Conservation (phyloP, 2,888 invertebrate species). For the Sinentomon sp. region DNA sequence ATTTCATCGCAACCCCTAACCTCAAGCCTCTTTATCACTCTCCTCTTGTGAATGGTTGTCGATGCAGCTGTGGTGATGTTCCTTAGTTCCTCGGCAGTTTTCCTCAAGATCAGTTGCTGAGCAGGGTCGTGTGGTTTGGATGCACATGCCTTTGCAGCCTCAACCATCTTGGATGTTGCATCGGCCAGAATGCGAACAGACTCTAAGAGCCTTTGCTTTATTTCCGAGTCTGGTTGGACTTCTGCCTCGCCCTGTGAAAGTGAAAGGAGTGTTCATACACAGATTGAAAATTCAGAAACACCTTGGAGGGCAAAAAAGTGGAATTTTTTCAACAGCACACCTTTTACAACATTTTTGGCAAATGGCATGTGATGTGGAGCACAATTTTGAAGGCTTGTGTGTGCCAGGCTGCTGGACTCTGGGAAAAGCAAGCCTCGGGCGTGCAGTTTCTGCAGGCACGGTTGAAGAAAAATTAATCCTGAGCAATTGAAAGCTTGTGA, state of each 20-base stretch:
- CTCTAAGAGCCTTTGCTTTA: constrained; percentile 64
- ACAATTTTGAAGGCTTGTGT: not conserved
- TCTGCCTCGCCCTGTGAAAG: constrained; percentile 46
- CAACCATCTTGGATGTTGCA: constrained; percentile 88
- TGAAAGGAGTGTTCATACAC: constrained; percentile 1
- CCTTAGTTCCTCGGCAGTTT: constrained; percentile 82
- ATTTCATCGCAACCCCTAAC: constrained; percentile 18
- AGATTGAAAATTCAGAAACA: not conserved
- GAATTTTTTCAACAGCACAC: too few species aligned
- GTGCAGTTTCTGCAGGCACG: too few species aligned
- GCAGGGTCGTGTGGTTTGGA: constrained; percentile 50
- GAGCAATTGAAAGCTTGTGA: too few species aligned
- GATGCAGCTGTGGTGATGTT: constrained; percentile 55
- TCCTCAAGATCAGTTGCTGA: constrained; percentile 53
- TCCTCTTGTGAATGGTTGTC: constrained; percentile 40
- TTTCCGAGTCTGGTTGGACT: constrained; percentile 51
- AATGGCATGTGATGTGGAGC: not conserved
- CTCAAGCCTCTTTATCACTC: constrained; percentile 35
- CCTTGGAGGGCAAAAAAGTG: too few species aligned
- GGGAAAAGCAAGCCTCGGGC: too few species aligned
- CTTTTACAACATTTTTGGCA: not conserved
- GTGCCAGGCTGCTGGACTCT: not conserved
- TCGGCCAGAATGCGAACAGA: constrained; percentile 34
- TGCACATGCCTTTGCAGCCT: constrained; percentile 79
- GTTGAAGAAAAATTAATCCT: too few species aligned